Conservation (phyloP, 92 coral and sea anemone genomes). For the Epizoanthus rinbou region DNA sequence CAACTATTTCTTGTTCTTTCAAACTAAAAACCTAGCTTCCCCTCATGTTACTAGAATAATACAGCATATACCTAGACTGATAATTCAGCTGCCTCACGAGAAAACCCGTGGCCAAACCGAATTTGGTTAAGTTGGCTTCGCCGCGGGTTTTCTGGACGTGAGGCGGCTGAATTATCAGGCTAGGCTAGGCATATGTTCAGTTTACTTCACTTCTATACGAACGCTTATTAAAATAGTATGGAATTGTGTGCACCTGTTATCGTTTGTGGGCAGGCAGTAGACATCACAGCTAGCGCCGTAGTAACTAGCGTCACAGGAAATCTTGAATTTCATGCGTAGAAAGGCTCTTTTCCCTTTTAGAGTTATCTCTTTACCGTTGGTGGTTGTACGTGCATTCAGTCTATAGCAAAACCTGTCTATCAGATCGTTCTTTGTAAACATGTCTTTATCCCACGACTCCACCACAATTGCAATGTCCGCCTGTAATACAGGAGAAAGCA, state of each 20-base stretch:
- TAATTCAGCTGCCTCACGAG: too few species aligned
- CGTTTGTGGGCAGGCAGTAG: conserved; percentile 11
- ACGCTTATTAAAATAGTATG: too few species aligned
- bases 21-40: too few species aligned
- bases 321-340: conserved; percentile 45
- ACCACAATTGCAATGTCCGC: conserved; percentile 36
- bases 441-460: conserved; percentile 61
- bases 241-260: conserved; percentile 3
- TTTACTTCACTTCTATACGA: too few species aligned
- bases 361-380: conserved; percentile 29
- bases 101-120: too few species aligned
- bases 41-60: too few species aligned
- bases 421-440: conserved; percentile 46
- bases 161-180: too few species aligned
- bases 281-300: conserved; percentile 14
- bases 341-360: conserved; percentile 57
- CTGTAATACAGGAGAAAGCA: background rate
- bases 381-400: conserved; percentile 27
- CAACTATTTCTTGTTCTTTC: too few species aligned
- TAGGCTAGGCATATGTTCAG: too few species aligned
- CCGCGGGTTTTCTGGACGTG: too few species aligned
- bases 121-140: too few species aligned
- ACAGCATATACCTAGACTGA: too few species aligned
- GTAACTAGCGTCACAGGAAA: conserved; percentile 39
- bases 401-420: conserved; percentile 53